Evolutionary conservation across 2,888 invertebrate species (phyloP).

Genomic region (Andrena minutula): DNA sequence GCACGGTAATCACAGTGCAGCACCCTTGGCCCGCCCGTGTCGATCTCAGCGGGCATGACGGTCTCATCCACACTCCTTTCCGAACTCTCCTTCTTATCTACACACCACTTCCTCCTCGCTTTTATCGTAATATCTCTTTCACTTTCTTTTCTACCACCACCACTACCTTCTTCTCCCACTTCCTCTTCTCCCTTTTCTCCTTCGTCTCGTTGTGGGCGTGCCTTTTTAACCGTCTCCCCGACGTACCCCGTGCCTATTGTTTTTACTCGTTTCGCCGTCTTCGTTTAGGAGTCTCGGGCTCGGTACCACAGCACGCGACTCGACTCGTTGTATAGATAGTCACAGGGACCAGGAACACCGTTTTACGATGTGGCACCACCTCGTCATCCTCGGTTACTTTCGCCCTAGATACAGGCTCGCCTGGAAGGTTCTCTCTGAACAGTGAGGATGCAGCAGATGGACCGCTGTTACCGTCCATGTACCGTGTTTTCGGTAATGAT

Average conservation of each 20-base stretch:
- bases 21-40: conserved; percentile 82
- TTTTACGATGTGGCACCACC: conserved; percentile 16
- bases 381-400: conserved; percentile 67
- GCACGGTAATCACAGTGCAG: conserved; percentile 81
- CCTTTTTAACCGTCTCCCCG: not conserved
- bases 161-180: not conserved
- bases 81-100: conserved; percentile 59
- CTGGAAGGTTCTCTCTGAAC: conserved; percentile 32
- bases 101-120: conserved; percentile 41
- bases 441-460: conserved; percentile 58
- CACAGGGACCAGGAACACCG: not conserved
- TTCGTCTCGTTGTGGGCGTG: not conserved
- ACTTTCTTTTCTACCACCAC: not conserved
- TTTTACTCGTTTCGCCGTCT: not conserved
- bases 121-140: conserved; percentile 32
- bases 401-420: conserved; percentile 21
- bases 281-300: not conserved
- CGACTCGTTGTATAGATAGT: not conserved
- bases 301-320: conserved; percentile 18
- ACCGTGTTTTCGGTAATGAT: conserved; percentile 59
- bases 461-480: conserved; percentile 67
- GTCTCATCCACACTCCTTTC: conserved; percentile 79
- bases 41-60: conserved; percentile 83
- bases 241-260: no score
- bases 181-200: not conserved